Conservation (phyloP, 2,888 invertebrate species). For the Venusia cambrica region DNA sequence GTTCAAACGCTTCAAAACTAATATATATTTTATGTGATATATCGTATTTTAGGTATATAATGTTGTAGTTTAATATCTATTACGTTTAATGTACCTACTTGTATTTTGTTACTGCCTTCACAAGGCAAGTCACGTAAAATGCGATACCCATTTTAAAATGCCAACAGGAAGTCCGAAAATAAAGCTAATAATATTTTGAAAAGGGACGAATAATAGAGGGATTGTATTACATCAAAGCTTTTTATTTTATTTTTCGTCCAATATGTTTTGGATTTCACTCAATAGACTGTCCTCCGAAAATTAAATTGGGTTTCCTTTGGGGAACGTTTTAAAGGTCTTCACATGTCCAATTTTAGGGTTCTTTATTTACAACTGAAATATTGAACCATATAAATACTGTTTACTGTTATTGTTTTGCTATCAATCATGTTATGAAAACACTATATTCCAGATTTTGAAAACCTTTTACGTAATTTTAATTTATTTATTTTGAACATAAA, state of each 20-base stretch:
- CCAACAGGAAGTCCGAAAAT: constrained; percentile 38
- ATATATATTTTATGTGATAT: too few relatives aligned
- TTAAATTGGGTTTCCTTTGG: constrained; percentile 66
- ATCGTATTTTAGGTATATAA: too few relatives aligned
- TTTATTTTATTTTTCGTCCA: constrained; percentile 55
- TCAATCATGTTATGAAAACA: background rate
- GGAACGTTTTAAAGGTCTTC: constrained; percentile 72
- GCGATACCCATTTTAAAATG: constrained; percentile 32
- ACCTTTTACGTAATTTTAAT: too few relatives aligned
- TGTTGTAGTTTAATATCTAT: too few relatives aligned
- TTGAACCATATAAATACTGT: background rate
- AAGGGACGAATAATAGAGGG: constrained; percentile 44
- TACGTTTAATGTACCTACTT: too few relatives aligned
- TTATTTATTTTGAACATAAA: too few relatives aligned
- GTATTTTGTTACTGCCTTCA: too few relatives aligned
- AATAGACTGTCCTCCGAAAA: constrained; percentile 65
- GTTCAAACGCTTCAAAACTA: too few relatives aligned
- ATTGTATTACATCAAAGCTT: constrained; percentile 71
- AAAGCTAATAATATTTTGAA: constrained; percentile 60
- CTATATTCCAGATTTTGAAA: too few relatives aligned
- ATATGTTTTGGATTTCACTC: constrained; percentile 76
- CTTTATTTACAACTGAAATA: constrained; percentile 1
- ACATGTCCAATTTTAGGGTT: constrained; percentile 48
- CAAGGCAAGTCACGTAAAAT: constrained; percentile 2
- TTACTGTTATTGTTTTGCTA: background rate